These are phyloP conservation scores for Coturnix japonica DNA, from an alignment of 2,113 vertebrate species.

Conservation along the genomic window DNA sequence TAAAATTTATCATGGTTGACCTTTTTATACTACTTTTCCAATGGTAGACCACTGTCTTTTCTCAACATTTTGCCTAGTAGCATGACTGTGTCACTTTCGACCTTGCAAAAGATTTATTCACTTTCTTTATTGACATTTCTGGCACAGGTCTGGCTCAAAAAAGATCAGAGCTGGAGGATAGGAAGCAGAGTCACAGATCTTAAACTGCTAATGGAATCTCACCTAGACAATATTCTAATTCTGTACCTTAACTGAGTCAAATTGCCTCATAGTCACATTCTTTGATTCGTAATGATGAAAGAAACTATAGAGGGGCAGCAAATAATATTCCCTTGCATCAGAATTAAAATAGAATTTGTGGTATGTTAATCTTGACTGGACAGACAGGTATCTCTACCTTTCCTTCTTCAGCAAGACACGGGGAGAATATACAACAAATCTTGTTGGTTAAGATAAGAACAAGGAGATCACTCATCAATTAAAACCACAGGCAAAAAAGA, in stretches of 20 bases:
- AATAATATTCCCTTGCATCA: neutral
- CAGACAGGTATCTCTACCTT: neutral
- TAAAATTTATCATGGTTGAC: neutral
- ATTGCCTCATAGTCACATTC: neutral
- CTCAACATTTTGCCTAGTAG: neutral
- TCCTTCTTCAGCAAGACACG: neutral
- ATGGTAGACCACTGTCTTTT: neutral
- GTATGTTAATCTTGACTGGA: neutral
- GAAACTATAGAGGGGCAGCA: neutral
- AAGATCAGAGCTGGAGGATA: neutral
- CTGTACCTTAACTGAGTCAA: neutral
- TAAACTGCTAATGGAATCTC: neutral
- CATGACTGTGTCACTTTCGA: neutral
- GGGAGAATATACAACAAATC: neutral
- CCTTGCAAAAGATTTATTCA: neutral
- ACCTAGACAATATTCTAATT: neutral
- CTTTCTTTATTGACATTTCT: neutral
- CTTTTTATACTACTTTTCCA: neutral
- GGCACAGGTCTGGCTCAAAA: neutral
- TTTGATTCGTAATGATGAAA: neutral
- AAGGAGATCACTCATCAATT: neutral
- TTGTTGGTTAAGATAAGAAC: neutral
- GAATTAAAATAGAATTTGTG: neutral
- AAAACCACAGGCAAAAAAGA: neutral
- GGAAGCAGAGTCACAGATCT: neutral